Base-by-base conservation (phyloP, 2,113 vertebrate species). In the Rhipidura dahli region DNA sequence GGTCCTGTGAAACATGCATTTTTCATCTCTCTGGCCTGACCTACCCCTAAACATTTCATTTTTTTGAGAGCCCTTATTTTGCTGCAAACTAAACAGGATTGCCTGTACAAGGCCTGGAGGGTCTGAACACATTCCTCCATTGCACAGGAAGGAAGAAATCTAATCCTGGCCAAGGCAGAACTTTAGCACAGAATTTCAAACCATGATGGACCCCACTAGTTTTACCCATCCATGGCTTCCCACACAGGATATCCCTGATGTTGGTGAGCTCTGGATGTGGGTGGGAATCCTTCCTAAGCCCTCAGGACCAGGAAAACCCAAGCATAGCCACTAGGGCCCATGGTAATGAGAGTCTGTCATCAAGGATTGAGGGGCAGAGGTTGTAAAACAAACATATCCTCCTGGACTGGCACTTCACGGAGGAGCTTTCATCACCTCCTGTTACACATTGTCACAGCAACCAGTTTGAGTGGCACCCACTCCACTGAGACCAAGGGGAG, bases 321-420 rank as follows among this genome's bases (percentile, higher is more conserved):
- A 71, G 33, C 22, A n/a, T 0, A 18, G 7, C 42, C 68, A 49
- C 61, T 1, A n/a, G 1, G 23, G 31, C 37, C 28, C 27, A 19
- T 22, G 21, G 70, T 49, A 30, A 61, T 37, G 31, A 2, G 15
- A 53, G 19, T 19, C 35, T 78, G 35, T 63, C 53, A 26, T 10
- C 56, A 44, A 51, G 64, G 22, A 35, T 81, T 94, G 47, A 60
- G 78, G 17, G 64, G 60, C 3, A 9, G 27, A 53, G 33, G 26
- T 7, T 49, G 30, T 83, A 78, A 47, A 87, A 64, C 19, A 47
- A 87, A 64, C 19, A 33, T 14, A 11, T 26, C 50, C 15, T 54
- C 44, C 51, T 51, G 35, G 33, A 42, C 40, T 56, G 59, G 40
- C n/a, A 49, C 31, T 54, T 75, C 1, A 4, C n/a, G 76, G 79